Percentiles rank a stretch among this genome's conserved stretches.
Conservation (phyloP, 2,113 vertebrate genomes). For the Ceyx margarethae region DNA sequence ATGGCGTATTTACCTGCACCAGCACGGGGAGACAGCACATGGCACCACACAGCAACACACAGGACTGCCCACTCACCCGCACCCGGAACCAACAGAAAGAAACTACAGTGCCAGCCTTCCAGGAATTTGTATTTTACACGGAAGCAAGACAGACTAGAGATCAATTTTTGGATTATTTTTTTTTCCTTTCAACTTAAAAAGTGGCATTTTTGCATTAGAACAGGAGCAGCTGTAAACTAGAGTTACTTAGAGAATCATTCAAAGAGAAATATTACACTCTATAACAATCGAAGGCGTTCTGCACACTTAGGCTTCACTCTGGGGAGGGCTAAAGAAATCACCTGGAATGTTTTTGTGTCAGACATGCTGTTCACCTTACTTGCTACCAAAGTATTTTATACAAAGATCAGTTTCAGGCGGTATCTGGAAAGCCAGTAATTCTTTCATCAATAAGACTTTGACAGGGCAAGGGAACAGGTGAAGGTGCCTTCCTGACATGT, state of each 20-base stretch:
- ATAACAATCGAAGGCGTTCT: neutral
- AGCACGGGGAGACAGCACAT: too few relatives aligned
- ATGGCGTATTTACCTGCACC: constrained; percentile 92
- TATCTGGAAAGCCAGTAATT: neutral
- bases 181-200: neutral
- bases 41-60: too few relatives aligned
- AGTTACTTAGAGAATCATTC: neutral
- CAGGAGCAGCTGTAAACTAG: neutral
- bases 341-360: neutral
- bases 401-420: neutral
- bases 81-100: neutral
- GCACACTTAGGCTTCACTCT: neutral
- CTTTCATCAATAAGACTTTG: neutral
- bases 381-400: neutral
- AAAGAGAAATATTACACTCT: neutral
- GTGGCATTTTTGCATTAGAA: neutral
- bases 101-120: neutral
- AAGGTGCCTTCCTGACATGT: neutral
- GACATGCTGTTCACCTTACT: neutral
- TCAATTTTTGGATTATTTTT: neutral
- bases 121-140: neutral
- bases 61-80: neutral
- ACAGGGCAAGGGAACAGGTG: neutral
- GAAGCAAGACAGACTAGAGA: neutral
- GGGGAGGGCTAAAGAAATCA: neutral